Base-by-base conservation (phyloP, 1,140 invertebrate species). In the Magallana gigas region DNA sequence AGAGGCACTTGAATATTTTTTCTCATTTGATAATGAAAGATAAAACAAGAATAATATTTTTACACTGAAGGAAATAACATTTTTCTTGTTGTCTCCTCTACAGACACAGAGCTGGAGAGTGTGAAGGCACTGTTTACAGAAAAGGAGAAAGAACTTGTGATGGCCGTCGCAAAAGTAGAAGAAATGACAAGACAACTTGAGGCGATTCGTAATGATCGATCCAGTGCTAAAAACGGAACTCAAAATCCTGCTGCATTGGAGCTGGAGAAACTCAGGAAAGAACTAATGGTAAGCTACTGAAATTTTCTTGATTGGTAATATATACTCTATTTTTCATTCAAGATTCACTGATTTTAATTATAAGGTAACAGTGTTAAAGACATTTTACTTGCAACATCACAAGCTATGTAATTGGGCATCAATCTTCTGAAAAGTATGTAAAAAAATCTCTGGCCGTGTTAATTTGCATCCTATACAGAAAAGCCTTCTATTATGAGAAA, bases 121-220 rank as follows among this genome's bases (percentile, higher is more conserved):
- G 98, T 99, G 92, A 97, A 98, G 87, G 97, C 98, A 29, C 96
- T 99, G 82, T 99, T 99, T 96, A 98, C 98, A 96, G 98, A 99
- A 94, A 99, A 99, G 94, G 98, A 99, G 93, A 99, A 99, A 94
- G 98, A 99, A 95, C 95, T 99, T 62, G 98, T 97, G 57, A 94
- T 99, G 96, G 98, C 98, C 1, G 98, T 99, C 91, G 97, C 97
- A 90, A 98, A 98, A 95, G 98, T 99, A 91, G 98, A 99, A 92
- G 98, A 98, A 94, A 95, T 99, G 92, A 99, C 98, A 85, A 95
- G 97, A 92, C 98, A 99, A 94, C 95, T 99, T 91, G 98, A 99
- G 93, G 98, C 98, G 91, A 95, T 99, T 68, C 95, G 97, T 88
- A 94, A 97, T 90, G 95, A 94, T 29, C 95, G 95, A 85, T 90